Percentiles rank a stretch among this genome's conserved stretches.
phyloP scores from a whole-genome alignment of 1,140 invertebrate species.

The Papilio polytes region DNA sequence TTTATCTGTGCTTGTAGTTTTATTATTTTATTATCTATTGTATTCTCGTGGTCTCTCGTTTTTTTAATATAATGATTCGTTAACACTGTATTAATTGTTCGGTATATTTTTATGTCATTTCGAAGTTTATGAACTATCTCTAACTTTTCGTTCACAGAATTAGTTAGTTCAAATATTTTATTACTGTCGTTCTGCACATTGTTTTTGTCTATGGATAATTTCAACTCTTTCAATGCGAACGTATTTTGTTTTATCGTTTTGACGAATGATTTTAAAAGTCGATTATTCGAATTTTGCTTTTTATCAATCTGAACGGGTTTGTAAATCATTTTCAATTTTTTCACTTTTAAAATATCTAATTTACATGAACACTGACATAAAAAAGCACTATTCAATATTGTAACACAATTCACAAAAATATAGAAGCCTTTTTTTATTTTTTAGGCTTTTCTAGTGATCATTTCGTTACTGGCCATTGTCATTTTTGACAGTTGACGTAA shows the following conservation, averaged over 20 bases:
- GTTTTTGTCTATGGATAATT: constrained; percentile 62
- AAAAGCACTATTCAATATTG: background rate
- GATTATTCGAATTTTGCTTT: constrained; percentile 56
- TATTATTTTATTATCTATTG: constrained; percentile 68
- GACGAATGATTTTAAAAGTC: constrained; percentile 64
- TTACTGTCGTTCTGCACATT: constrained; percentile 54
- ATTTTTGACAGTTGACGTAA: background rate
- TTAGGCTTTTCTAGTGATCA: background rate
- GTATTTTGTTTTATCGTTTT: constrained; percentile 73
- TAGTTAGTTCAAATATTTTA: constrained; percentile 67
- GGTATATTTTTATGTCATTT: constrained; percentile 79
- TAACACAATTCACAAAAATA: background rate
- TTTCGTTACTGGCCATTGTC: background rate
- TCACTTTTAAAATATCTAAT: background rate
- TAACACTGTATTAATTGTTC: constrained; percentile 74
- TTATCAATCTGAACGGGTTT: constrained; percentile 45
- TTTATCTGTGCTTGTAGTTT: constrained; percentile 70
- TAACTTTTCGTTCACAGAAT: constrained; percentile 75
- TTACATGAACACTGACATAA: too few species aligned
- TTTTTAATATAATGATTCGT: constrained; percentile 78
- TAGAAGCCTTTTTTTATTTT: background rate
- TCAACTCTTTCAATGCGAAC: constrained; percentile 65
- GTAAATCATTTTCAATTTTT: constrained; percentile 51
- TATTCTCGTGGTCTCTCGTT: constrained; percentile 72
- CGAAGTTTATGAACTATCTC: constrained; percentile 74